phyloP scores from a whole-genome alignment of 2,797 vertebrate genomes.

The Sphenopsis melanotis region DNA sequence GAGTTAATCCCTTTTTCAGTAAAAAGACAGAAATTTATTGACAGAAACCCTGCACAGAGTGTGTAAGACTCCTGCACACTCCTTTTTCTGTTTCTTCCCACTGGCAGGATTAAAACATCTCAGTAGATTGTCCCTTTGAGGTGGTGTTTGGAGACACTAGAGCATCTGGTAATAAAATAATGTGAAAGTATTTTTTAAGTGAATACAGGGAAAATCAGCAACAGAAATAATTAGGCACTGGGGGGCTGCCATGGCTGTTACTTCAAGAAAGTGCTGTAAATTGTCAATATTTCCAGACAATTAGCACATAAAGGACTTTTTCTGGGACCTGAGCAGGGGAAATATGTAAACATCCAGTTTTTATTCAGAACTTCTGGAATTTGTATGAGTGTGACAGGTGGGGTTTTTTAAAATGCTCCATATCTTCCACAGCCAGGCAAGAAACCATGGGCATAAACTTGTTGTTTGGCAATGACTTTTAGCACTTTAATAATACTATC shows the following conservation, averaged over 20 bases:
- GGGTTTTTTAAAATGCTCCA: accelerated
- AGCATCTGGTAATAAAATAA: background rate
- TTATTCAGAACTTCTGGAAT: background rate
- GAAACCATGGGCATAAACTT: background rate
- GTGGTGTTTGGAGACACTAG: background rate
- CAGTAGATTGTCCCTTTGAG: background rate
- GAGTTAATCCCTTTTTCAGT: background rate
- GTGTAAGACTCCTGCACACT: background rate
- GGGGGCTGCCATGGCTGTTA: accelerated
- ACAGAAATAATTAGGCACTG: background rate
- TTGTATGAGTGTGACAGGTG: background rate
- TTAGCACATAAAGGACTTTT: background rate
- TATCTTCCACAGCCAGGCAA: background rate
- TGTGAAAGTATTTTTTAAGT: background rate
- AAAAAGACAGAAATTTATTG: background rate
- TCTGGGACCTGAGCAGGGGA: background rate
- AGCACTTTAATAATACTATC: background rate
- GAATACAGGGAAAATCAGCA: background rate
- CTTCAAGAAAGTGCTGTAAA: background rate
- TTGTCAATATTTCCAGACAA: background rate
- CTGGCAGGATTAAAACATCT: background rate
- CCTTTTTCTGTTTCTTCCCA: background rate
- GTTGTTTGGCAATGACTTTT: background rate
- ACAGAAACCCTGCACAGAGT: accelerated
- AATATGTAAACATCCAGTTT: background rate